Evolutionary conservation across 92 coral and sea anemone species (phyloP).

Genomic region (Actinernus sp.): DNA sequence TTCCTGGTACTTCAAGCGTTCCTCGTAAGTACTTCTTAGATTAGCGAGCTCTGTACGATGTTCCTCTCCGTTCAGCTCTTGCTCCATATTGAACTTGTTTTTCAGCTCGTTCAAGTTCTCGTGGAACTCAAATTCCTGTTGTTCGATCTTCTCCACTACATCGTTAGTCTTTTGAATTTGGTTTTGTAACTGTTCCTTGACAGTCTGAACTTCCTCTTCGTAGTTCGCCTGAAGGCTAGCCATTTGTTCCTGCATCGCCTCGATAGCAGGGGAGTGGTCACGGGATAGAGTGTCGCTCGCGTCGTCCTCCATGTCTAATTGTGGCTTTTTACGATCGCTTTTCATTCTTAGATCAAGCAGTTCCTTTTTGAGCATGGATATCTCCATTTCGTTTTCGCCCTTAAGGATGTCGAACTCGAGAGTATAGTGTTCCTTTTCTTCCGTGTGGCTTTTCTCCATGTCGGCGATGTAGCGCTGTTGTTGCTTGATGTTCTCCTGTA

Average conservation of each 20-base stretch:
- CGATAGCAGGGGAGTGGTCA: conserved; percentile 38
- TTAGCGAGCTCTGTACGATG: conserved; percentile 45
- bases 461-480: conserved; percentile 74
- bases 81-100: conserved; percentile 47
- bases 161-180: conserved; percentile 56
- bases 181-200: conserved; percentile 77
- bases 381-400: conserved; percentile 85
- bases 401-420: conserved; percentile 85
- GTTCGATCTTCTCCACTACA: conserved; percentile 72
- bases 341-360: conserved; percentile 68
- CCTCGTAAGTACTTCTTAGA: conserved; percentile 15
- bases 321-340: conserved; percentile 45
- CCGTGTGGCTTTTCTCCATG: conserved; percentile 66
- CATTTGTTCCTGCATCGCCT: conserved; percentile 53
- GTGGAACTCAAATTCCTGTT: conserved; percentile 77
- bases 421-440: conserved; percentile 68
- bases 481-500: conserved; percentile 75
- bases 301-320: conserved; percentile 45
- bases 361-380: conserved; percentile 77
- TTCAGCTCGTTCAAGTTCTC: conserved; percentile 72
- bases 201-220: conserved; percentile 66
- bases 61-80: conserved; percentile 25
- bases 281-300: conserved; percentile 49
- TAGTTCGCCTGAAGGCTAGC: conserved; percentile 54
- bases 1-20: conserved; percentile 29